Conservation (phyloP, 2,113 vertebrate genomes). For the Pycnonotus jocosus region DNA sequence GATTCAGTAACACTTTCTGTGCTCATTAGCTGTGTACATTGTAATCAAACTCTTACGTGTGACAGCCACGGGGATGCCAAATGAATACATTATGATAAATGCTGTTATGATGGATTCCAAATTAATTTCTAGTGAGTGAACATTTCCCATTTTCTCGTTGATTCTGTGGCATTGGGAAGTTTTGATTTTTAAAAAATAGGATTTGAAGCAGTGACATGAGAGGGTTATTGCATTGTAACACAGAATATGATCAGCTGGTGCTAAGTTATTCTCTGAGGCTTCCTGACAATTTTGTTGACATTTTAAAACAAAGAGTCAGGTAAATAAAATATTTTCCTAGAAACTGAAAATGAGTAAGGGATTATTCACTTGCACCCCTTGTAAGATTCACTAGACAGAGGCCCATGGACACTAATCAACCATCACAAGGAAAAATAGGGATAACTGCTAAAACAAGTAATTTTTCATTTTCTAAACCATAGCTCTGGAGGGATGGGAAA, state of each 20-base stretch:
- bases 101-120: slow-evolving; percentile 6
- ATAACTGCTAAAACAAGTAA: neutral
- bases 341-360: neutral
- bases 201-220: neutral
- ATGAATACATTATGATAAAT: slow-evolving; percentile 42
- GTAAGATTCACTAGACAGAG: neutral
- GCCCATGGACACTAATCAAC: neutral
- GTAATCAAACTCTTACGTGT: slow-evolving; percentile 32
- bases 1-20: slow-evolving; percentile 38
- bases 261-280: neutral
- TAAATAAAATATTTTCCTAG: neutral
- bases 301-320: neutral
- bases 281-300: neutral
- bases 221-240: neutral
- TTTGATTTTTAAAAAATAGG: neutral
- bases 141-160: neutral
- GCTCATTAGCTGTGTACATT: slow-evolving; percentile 47
- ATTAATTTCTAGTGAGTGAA: slow-evolving; percentile 26
- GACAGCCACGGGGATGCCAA: slow-evolving; percentile 19
- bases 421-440: neutral
- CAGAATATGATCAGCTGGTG: neutral
- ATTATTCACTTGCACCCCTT: neutral
- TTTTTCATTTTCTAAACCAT: neutral
- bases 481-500: neutral
- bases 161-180: neutral